Conservation (phyloP, 2,797 vertebrate species). For the Silurus aristotelis region DNA sequence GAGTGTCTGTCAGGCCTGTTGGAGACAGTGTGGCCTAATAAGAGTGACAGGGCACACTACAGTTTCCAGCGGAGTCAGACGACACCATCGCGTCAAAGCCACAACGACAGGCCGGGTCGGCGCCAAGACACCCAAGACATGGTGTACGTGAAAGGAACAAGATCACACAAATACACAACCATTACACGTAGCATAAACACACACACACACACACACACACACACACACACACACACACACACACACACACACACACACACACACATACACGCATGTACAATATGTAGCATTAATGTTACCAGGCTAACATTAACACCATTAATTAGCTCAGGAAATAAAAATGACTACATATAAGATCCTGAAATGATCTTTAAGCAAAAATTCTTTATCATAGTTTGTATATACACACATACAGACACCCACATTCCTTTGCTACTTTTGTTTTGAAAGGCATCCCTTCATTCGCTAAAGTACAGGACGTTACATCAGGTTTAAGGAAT, state of each 20-base stretch:
- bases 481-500: slow-evolving; percentile 4
- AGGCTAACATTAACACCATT: background rate
- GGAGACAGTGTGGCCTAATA: slow-evolving; percentile 67
- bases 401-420: background rate
- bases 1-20: slow-evolving; percentile 58
- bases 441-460: background rate
- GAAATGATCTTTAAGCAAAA: background rate
- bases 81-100: slow-evolving; percentile 71
- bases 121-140: slow-evolving; percentile 25
- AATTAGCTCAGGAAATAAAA: background rate
- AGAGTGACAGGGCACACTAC: slow-evolving; percentile 65
- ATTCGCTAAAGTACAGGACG: background rate
- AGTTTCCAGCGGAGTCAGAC: slow-evolving; percentile 73
- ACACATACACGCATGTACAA: no score
- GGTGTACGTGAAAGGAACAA: background rate
- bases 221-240: no score
- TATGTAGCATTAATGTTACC: background rate
- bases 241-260: no score
- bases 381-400: background rate
- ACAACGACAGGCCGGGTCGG: slow-evolving; percentile 17
- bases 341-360: background rate
- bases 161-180: background rate
- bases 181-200: background rate
- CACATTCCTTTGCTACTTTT: background rate
- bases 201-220: no score